These are phyloP conservation scores for Drosophila micromelanica DNA, from an alignment of 1,140 invertebrate genomes.

Conservation along the genomic window DNA sequence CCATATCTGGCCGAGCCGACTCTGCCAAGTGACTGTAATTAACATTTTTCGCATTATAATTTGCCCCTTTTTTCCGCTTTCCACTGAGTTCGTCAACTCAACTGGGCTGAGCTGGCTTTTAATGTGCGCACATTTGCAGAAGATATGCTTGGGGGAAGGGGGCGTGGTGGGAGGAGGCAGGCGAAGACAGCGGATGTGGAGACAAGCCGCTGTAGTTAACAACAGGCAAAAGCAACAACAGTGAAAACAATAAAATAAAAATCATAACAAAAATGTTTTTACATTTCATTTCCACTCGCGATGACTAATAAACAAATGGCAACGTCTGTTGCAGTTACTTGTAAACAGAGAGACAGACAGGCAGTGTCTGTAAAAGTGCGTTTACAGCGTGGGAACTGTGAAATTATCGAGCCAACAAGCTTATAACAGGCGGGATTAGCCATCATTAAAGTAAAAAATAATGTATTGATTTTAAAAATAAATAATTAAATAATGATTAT, in stretches of 20 bases:
- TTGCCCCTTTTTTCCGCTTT: slow-evolving; percentile 68
- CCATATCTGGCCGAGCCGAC: slow-evolving; percentile 13
- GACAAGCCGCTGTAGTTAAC: slow-evolving; percentile 19
- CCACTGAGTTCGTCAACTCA: slow-evolving; percentile 27
- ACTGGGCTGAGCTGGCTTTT: slow-evolving; percentile 53
- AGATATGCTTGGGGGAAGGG: slow-evolving; percentile 1
- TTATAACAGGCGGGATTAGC: not conserved
- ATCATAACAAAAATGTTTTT: slow-evolving; percentile 48
- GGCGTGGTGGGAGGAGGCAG: not conserved
- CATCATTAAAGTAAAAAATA: too few species aligned
- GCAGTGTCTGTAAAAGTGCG: not conserved
- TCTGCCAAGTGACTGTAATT: slow-evolving; percentile 66
- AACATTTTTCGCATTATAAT: slow-evolving; percentile 80
- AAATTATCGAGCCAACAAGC: not conserved
- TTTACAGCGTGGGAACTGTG: slow-evolving; percentile 1
- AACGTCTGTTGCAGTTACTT: slow-evolving; percentile 4
- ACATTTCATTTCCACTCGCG: slow-evolving; percentile 37
- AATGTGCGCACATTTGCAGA: slow-evolving; percentile 69
- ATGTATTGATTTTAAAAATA: too few species aligned
- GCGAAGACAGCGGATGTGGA: slow-evolving; percentile 13
- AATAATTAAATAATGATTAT: too few species aligned
- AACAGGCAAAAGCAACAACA: not conserved
- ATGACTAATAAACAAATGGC: slow-evolving; percentile 61
- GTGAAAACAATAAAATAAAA: slow-evolving; percentile 26
- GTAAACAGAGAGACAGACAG: too few species aligned